Conservation (phyloP, 1,140 invertebrate genomes). For the Drosophila rhopaloa region DNA sequence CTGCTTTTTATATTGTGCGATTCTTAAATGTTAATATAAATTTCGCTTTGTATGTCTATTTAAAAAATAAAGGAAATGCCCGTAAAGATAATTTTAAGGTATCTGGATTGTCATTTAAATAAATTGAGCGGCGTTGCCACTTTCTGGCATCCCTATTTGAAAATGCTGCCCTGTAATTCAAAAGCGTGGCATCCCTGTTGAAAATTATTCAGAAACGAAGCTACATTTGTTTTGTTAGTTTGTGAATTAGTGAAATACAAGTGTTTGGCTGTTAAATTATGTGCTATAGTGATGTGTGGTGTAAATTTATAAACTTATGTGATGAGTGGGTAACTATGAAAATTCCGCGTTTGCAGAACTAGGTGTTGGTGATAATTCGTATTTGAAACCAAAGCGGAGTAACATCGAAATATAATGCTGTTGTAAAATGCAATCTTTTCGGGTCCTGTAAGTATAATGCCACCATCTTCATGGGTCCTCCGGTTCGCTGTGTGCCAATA, state of each 20-base stretch:
- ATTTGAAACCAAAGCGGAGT: background rate
- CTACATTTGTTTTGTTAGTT: slow-evolving; percentile 29
- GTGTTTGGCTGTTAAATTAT: background rate
- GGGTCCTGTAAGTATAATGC: slow-evolving; percentile 20
- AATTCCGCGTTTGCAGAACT: no score
- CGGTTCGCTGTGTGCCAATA: slow-evolving; percentile 46
- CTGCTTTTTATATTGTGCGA: no score
- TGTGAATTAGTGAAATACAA: background rate
- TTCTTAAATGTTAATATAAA: no score
- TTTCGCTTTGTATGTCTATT: no score
- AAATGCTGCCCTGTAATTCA: slow-evolving; percentile 14
- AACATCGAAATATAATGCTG: slow-evolving; percentile 4
- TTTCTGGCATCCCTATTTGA: background rate
- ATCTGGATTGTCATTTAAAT: background rate
- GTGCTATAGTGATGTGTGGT: slow-evolving; percentile 1
- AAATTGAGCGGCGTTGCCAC: slow-evolving; percentile 32
- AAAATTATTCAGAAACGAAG: slow-evolving; percentile 25
- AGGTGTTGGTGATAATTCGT: background rate
- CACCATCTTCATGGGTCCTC: slow-evolving; percentile 12
- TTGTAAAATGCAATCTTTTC: slow-evolving; percentile 3
- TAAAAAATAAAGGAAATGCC: background rate
- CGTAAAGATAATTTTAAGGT: background rate
- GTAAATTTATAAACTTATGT: background rate
- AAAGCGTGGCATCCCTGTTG: slow-evolving; percentile 33
- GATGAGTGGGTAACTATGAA: no score